Evolutionary conservation across 2,888 invertebrate genomes (phyloP), one percentile per base, ranked within the genome.

Genomic region (Rhodophaea formosa): DNA sequence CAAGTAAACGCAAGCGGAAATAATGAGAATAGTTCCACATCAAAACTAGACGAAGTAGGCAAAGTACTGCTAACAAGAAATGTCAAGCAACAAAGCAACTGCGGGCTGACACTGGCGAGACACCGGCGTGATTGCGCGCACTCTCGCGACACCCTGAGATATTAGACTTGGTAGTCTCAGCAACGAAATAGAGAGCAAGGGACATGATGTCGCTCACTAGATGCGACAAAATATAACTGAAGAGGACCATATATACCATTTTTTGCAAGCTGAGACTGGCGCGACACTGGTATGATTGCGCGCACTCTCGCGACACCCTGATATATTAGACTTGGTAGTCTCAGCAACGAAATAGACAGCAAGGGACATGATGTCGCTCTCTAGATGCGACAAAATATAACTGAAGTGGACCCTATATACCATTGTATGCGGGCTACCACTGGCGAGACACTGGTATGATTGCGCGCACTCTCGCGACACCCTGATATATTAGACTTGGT

Each of bases 311-410:
- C 77, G 82, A 77, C 82, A 76, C 77, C 71, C 79, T 86, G 89
- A 88, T 86, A 89, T 90, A 90, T 90, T 88, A 86, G 79, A 84
- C 82, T 83, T 78, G 81, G 77, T 70, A 75, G 79, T 77, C 79
- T 73, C 70, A 65, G 71, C 71, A 62, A 60, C 62, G 71, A 73
- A 62, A 67, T 74, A 78, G 59, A 68, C 58, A 55, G 59, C 71
- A 72, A 65, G 74, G 70, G 62, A 62, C 56, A 66, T 8, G 47
- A 43, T 32, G 43, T 8, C 57, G n/a, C 1, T 14, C n/a, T 39
- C 66, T 66, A 29, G 66, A 68, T 58, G 62, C 16, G 66, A n/a
- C 53, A 47, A 42, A 49, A n/a, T 12, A 42, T 17, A 10, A 14
- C 30, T 44, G 7, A n/a, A n/a, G n/a, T n/a, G n/a, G n/a, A n/a